Conservation (phyloP, 2,113 vertebrate species). For the Pavo muticus region DNA sequence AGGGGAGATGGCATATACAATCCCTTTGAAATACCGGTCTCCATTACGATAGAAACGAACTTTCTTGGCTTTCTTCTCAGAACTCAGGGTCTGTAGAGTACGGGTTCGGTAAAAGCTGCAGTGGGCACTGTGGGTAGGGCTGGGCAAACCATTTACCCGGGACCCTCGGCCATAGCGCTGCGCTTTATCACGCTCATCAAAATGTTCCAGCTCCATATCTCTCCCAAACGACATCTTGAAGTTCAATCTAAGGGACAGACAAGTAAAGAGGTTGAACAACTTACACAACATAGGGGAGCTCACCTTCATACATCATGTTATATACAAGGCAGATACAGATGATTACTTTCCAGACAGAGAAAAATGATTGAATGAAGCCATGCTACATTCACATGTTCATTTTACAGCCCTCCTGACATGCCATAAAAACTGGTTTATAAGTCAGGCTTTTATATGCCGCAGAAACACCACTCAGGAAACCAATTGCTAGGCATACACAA, state of each 20-base stretch:
- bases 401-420: background rate
- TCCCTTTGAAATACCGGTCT: slow-evolving; percentile 98
- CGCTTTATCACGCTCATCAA: slow-evolving; percentile 96
- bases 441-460: background rate
- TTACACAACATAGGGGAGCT: background rate
- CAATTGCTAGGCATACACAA: background rate
- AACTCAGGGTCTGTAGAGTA: slow-evolving; percentile 93
- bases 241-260: slow-evolving; percentile 61
- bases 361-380: background rate
- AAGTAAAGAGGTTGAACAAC: slow-evolving; percentile 11
- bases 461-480: background rate
- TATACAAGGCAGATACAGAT: background rate
- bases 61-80: slow-evolving; percentile 98
- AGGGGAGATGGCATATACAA: slow-evolving; percentile 96
- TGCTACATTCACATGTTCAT: background rate
- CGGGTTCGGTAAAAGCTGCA: slow-evolving; percentile 98
- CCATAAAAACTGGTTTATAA: background rate
- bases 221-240: slow-evolving; percentile 80
- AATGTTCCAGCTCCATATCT: slow-evolving; percentile 97
- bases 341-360: background rate
- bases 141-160: slow-evolving; percentile 92
- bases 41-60: slow-evolving; percentile 98
- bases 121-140: slow-evolving; percentile 98
- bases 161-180: slow-evolving; percentile 90
- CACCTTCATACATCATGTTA: background rate